A percentile compares a stretch with the other conserved stretches of the same genome.
These are phyloP conservation scores for Silurus meridionalis DNA, from an alignment of 2,113 vertebrate genomes.

Conservation along the genomic window DNA sequence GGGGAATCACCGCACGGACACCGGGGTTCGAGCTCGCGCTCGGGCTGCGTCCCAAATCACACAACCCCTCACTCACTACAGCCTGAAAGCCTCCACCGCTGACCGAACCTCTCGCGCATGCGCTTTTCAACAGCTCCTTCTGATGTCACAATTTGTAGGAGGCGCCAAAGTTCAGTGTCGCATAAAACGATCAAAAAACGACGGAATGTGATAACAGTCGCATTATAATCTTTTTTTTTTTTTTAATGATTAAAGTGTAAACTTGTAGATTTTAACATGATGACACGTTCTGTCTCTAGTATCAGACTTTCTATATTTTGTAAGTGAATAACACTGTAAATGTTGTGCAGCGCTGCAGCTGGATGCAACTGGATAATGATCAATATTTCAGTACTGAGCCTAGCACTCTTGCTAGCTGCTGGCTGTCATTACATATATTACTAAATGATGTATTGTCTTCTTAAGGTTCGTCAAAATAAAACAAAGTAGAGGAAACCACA, in stretches of 20 bases:
- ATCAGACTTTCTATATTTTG: not conserved
- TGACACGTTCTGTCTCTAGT: not conserved
- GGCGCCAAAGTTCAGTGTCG: not conserved
- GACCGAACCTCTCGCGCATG: not conserved
- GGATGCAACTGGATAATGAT: no score
- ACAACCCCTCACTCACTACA: no score
- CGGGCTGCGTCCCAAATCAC: slow-evolving; percentile 4
- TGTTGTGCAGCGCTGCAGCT: not conserved
- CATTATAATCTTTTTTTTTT: not conserved
- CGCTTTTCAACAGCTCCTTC: not conserved
- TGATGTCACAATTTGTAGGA: not conserved
- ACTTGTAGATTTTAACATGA: not conserved
- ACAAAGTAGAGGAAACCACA: not conserved
- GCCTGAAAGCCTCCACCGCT: not conserved
- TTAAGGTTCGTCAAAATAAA: no score
- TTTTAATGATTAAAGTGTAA: no score
- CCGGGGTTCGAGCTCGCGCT: not conserved
- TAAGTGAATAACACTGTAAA: not conserved
- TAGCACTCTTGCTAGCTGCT: not conserved
- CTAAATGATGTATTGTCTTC: not conserved
- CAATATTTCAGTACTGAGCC: not conserved
- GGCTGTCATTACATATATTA: not conserved
- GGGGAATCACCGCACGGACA: no score
- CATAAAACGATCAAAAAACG: not conserved
- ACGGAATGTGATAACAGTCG: not conserved